Conservation (phyloP, 2,888 invertebrate species). For the Rotaria macrura region DNA sequence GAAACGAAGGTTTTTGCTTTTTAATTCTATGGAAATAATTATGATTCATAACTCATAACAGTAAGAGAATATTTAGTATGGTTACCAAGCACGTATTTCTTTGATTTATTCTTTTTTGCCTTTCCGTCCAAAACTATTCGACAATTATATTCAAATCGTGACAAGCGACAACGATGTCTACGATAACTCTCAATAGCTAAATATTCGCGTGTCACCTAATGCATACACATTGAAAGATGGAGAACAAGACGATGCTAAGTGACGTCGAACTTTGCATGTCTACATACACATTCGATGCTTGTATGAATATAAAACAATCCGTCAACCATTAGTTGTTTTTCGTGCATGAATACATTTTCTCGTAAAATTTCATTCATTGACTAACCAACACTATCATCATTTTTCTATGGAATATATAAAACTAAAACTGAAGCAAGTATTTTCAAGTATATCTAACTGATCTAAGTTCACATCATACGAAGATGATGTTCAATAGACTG, state of each 20-base stretch:
- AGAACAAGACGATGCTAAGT: not conserved
- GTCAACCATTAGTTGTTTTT: not conserved
- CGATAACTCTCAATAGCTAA: not conserved
- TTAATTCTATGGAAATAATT: not conserved
- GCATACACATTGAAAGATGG: not conserved
- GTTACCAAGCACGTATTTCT: not conserved
- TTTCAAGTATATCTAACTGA: not conserved
- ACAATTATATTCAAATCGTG: constrained; percentile 3
- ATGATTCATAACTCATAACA: not conserved
- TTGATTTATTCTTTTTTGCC: not conserved
- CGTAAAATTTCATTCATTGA: not conserved
- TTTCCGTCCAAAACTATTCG: not conserved
- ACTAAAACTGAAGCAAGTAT: not conserved
- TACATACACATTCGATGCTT: not conserved
- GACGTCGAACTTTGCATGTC: not conserved
- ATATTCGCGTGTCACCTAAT: constrained; percentile 12
- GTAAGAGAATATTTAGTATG: not conserved
- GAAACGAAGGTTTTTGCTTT: not conserved
- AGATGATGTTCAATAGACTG: not conserved
- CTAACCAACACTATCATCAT: not conserved
- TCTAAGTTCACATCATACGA: not conserved
- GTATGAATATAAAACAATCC: not conserved
- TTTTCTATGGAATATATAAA: not conserved
- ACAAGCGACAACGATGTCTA: not conserved
- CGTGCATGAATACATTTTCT: not conserved